Conservation (phyloP, 1,140 invertebrate genomes). For the Eurosta solidaginis region DNA sequence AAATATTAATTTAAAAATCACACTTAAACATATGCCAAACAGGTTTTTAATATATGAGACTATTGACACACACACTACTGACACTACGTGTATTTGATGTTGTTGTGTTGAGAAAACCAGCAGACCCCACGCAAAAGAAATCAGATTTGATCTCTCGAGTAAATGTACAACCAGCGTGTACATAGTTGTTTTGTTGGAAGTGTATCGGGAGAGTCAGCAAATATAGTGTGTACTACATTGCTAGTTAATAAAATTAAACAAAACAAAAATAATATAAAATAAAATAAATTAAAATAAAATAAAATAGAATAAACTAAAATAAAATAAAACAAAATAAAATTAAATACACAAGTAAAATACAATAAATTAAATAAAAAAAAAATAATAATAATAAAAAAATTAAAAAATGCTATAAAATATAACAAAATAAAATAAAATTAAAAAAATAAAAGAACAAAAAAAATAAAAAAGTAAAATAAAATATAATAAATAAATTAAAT, state of each 20-base stretch:
- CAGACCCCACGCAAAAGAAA: too few relatives aligned
- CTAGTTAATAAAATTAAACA: not conserved
- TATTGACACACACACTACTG: too few relatives aligned
- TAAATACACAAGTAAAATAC: not conserved
- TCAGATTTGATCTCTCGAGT: too few relatives aligned
- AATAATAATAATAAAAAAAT: not conserved
- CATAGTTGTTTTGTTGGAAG: too few relatives aligned
- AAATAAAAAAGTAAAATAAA: not conserved
- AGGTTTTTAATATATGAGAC: too few relatives aligned
- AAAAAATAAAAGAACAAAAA: not conserved
- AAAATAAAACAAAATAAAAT: not conserved
- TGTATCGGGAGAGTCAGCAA: too few relatives aligned
- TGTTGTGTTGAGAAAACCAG: too few relatives aligned
- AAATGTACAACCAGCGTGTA: too few relatives aligned
- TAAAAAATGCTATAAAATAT: not conserved
- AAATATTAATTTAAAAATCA: too few relatives aligned
- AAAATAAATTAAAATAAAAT: not conserved
- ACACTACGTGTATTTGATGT: too few relatives aligned
- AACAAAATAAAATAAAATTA: not conserved
- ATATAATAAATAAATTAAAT: not conserved
- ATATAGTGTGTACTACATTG: too few relatives aligned
- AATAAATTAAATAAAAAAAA: not conserved
- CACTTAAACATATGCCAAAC: too few relatives aligned
- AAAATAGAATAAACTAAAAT: not conserved
- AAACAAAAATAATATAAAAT: not conserved